Evolutionary conservation across 1,140 invertebrate genomes (phyloP).

Genomic region (Brachystomella parvula): DNA sequence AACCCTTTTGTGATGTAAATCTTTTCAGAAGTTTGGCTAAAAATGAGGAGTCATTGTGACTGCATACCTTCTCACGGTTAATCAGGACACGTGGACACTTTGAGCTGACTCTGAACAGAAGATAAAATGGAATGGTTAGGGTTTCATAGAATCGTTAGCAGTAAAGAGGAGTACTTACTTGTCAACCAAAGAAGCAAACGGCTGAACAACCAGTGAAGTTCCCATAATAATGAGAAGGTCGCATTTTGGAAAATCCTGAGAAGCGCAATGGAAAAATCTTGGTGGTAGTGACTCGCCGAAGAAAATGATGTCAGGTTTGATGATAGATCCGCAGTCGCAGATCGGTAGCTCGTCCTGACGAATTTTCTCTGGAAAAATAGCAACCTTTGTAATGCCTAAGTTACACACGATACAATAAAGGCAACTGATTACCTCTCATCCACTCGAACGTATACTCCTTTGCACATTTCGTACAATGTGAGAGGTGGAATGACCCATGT

Average conservation of each 20-base stretch:
- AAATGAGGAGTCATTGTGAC: constrained; percentile 46
- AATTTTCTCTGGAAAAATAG: constrained; percentile 58
- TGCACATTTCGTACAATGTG: constrained; percentile 72
- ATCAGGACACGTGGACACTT: constrained; percentile 72
- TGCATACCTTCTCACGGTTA: constrained; percentile 65
- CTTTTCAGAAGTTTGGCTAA: constrained; percentile 50
- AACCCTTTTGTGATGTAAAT: constrained; percentile 54
- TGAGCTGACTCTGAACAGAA: constrained; percentile 53
- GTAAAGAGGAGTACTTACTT: constrained; percentile 48
- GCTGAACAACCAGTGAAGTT: constrained; percentile 87
- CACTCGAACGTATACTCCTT: constrained; percentile 68
- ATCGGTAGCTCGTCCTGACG: constrained; percentile 62
- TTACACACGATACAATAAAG: not conserved
- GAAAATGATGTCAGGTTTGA: constrained; percentile 92
- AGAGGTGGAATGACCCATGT: constrained; percentile 84
- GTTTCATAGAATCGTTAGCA: not conserved
- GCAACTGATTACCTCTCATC: constrained; percentile 59
- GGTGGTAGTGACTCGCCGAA: constrained; percentile 77
- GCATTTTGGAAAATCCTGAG: constrained; percentile 72
- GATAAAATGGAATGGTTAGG: constrained; percentile 4
- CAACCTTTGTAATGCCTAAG: not conserved
- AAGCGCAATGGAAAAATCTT: constrained; percentile 58
- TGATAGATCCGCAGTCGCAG: constrained; percentile 65
- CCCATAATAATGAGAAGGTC: constrained; percentile 92
- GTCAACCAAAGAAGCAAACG: constrained; percentile 83